A percentile compares a stretch with the other conserved stretches of the same genome.
phyloP scores from a whole-genome alignment of 2,113 vertebrate species.

The Scomber scombrus region DNA sequence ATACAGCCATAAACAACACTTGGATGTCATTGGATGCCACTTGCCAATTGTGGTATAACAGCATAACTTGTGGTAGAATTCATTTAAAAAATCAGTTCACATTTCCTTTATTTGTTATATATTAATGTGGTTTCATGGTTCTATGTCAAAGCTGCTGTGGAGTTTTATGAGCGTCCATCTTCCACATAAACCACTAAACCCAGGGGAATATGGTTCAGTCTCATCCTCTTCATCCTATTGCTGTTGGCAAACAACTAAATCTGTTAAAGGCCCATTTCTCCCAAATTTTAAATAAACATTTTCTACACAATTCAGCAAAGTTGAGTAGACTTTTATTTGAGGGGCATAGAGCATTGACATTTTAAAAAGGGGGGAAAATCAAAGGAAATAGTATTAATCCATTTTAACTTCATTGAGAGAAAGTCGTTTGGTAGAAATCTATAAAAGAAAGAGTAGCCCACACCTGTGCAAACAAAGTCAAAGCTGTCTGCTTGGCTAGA shows the following conservation, averaged over 20 bases:
- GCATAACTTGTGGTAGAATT: constrained; percentile 3
- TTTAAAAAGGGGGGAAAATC: no score
- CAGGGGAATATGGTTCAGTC: no score
- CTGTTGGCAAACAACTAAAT: neutral
- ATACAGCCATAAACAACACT: constrained; percentile 75
- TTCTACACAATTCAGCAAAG: neutral
- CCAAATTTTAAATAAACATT: neutral
- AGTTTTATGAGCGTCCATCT: neutral
- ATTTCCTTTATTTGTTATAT: neutral
- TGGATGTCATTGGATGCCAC: constrained; percentile 14
- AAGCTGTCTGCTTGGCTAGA: neutral
- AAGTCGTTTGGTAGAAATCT: no score
- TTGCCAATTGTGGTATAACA: neutral
- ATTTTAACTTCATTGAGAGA: neutral
- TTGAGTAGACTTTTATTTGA: neutral
- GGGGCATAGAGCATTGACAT: neutral
- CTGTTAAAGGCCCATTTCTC: neutral
- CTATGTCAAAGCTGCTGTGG: neutral
- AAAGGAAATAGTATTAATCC: neutral
- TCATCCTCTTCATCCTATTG: neutral
- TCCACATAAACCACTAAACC: neutral
- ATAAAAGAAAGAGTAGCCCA: no score
- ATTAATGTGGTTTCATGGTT: neutral
- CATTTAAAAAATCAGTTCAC: neutral
- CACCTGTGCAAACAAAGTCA: no score